Conservation (phyloP, 2,797 vertebrate species). For the Rhinoraja longicauda region DNA sequence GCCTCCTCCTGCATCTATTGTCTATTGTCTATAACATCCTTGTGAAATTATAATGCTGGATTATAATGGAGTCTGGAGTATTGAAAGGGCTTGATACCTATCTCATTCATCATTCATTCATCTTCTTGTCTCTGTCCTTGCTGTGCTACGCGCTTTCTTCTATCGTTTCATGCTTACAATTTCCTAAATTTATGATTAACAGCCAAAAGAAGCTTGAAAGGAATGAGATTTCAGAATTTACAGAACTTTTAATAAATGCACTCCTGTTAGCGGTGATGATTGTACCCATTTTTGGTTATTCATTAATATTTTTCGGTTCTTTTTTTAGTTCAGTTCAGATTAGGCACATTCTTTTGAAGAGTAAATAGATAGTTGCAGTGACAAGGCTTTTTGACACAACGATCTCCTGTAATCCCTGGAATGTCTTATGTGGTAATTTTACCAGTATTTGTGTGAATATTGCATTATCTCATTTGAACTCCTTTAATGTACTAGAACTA, state of each 20-base stretch:
- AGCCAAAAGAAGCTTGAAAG: background rate
- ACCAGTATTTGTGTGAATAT: background rate
- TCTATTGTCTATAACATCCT: no score
- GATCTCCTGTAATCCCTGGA: background rate
- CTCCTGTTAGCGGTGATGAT: background rate
- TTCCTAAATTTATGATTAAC: background rate
- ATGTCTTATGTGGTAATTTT: background rate
- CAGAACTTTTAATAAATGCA: background rate
- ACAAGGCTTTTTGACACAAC: background rate
- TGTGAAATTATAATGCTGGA: background rate
- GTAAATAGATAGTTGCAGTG: background rate
- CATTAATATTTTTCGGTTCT: background rate
- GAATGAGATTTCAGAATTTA: background rate
- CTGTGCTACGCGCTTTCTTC: background rate
- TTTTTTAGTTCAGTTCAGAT: background rate
- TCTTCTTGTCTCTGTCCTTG: background rate
- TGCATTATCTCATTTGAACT: background rate
- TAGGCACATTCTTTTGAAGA: background rate
- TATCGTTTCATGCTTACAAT: background rate
- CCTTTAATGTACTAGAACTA: no score
- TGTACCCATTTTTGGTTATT: background rate
- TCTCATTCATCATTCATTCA: background rate
- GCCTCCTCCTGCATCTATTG: no score
- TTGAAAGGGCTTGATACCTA: background rate
- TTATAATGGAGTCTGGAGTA: background rate